These are phyloP conservation scores for Plodia interpunctella DNA, from an alignment of 1,140 invertebrate genomes.

Conservation along the genomic window DNA sequence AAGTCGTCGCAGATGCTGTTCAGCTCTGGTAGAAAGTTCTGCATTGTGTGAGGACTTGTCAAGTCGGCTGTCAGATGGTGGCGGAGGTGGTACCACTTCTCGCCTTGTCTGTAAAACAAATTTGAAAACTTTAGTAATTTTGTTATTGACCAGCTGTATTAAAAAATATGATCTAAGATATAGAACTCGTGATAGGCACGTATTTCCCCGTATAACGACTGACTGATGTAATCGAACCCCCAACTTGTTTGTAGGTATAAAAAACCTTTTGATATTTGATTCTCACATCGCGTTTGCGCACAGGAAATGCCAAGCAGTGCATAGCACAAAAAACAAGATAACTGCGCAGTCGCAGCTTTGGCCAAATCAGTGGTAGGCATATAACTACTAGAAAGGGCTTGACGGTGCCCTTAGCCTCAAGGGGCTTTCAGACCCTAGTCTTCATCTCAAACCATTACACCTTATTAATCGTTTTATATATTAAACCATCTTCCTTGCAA, in stretches of 20 bases:
- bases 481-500: too few relatives aligned
- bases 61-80: constrained; percentile 85
- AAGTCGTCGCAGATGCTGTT: constrained; percentile 89
- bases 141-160: too few relatives aligned
- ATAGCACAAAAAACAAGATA: background rate
- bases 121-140: too few relatives aligned
- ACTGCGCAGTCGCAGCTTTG: constrained; percentile 19
- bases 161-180: too few relatives aligned
- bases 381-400: too few relatives aligned
- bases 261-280: background rate
- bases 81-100: constrained; percentile 87
- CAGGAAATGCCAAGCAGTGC: constrained; percentile 32
- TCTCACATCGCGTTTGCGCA: constrained; percentile 5
- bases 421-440: too few relatives aligned
- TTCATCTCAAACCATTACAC: too few relatives aligned
- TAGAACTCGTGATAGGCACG: too few relatives aligned
- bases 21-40: constrained; percentile 86
- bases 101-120: constrained; percentile 82
- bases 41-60: constrained; percentile 86
- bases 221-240: background rate
- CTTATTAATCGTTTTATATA: too few relatives aligned
- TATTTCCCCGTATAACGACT: too few relatives aligned
- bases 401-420: too few relatives aligned
- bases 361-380: too few relatives aligned
- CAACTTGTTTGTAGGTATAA: background rate